Percentiles rank a stretch among this genome's conserved stretches.
Conservation (phyloP, 2,888 invertebrate genomes). For the Drosophila longiperda region DNA sequence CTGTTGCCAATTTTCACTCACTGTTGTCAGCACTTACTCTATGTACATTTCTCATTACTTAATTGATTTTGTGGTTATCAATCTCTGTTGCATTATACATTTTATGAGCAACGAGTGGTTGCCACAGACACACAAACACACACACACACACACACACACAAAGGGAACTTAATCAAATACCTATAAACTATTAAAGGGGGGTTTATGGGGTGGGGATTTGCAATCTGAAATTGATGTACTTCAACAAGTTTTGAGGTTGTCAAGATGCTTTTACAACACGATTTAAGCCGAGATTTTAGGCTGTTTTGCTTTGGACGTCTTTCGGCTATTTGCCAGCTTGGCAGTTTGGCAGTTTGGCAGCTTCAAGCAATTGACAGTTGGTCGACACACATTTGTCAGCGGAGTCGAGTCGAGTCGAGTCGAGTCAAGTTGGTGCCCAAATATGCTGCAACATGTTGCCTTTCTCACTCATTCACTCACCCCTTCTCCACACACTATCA, state of each 20-base stretch:
- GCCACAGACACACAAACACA: background rate
- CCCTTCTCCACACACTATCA: slow-evolving; percentile 11
- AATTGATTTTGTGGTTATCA: background rate
- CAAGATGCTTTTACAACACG: slow-evolving; percentile 8
- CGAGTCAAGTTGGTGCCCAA: background rate
- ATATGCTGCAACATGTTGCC: slow-evolving; percentile 52
- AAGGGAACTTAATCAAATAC: background rate
- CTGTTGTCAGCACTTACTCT: background rate
- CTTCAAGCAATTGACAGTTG: slow-evolving; percentile 52
- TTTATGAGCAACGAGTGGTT: background rate
- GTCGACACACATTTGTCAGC: slow-evolving; percentile 56
- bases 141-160: background rate
- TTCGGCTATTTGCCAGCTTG: slow-evolving; percentile 40
- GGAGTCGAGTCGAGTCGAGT: background rate
- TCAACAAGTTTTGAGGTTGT: slow-evolving; percentile 22
- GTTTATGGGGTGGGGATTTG: background rate
- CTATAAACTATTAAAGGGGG: background rate
- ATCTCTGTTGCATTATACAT: background rate
- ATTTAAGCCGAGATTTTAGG: slow-evolving; percentile 47
- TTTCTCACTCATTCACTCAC: background rate
- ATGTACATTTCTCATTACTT: background rate
- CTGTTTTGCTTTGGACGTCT: background rate
- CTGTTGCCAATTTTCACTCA: slow-evolving; percentile 19
- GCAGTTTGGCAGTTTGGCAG: slow-evolving; percentile 30
- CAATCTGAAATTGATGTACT: slow-evolving; percentile 36